A percentile compares a stretch with the other conserved stretches of the same genome.
phyloP scores from a whole-genome alignment of 2,888 invertebrate genomes.

The Clusia tigrina region DNA sequence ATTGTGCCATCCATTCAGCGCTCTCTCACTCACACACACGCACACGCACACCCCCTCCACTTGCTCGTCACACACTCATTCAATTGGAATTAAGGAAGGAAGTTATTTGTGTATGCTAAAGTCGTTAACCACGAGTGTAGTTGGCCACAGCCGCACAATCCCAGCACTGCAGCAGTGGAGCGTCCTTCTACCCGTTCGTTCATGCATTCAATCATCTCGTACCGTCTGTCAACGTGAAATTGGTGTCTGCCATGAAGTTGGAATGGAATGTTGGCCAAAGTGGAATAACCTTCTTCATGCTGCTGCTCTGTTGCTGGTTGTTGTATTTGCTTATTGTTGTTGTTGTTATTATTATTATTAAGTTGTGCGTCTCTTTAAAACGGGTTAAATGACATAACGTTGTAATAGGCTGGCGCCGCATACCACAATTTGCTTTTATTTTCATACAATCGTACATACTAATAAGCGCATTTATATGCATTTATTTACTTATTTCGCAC shows the following conservation, averaged over 20 bases:
- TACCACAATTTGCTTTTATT: neutral
- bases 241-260: neutral
- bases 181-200: neutral
- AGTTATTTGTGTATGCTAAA: neutral
- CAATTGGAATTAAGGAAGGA: neutral
- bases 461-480: constrained; percentile 2
- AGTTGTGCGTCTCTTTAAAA: too few species aligned
- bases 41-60: too few species aligned
- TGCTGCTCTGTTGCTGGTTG: neutral
- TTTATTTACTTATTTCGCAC: constrained; percentile 1
- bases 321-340: neutral
- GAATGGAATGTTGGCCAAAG: constrained; percentile 26
- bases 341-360: too few species aligned
- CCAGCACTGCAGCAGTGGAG: neutral
- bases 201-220: neutral
- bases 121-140: neutral
- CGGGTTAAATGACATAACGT: neutral
- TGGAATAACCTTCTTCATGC: constrained; percentile 25
- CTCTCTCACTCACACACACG: neutral
- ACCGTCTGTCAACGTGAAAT: neutral
- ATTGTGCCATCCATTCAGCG: constrained; percentile 6
- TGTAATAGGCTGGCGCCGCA: neutral
- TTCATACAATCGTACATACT: neutral
- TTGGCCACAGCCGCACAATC: neutral
- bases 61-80: too few species aligned